Evolutionary conservation across 2,113 vertebrate species (phyloP), one percentile per base, ranked within the genome.

Genomic region (Dendrocopos noguchii): DNA sequence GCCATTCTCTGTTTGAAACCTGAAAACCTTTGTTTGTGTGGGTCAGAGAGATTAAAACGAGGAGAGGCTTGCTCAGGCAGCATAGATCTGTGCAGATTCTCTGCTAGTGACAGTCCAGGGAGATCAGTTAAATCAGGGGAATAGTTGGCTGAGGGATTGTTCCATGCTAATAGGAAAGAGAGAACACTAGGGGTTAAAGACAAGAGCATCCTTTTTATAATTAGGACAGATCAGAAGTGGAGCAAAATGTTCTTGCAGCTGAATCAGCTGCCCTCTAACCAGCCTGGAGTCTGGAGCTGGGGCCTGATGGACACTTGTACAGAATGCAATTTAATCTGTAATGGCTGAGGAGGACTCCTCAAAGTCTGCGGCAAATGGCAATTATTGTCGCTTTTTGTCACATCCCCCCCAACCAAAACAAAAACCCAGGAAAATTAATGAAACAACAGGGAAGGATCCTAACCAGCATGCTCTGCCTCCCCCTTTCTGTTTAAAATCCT

Each of bases 301-400:
- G 91, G 87, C 90, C 92, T 81, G 91, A 95, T 86, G 93, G 96
- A 94, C 95, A 96, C 93, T 93, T 90, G 92, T 75, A 66, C 89
- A 53, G 92, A 97, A 93, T 84, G 94, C 93, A 94, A 95, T 96
- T 95, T 94, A 94, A 94, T 94, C 95, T 84, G 68, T 97, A 96
- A 97, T 94, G 88, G 95, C 91, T 94, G 88, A 96, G 73, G 68
- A 95, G 93, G 93, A 95, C 95, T 95, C 95, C 93, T 91, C 80
- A 76, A 87, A 95, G 94, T 97, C 90, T 96, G 93, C 90, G 1
- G 95, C 92, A 94, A 95, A 97, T 96, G 93, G 92, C 97, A 97
- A 97, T 97, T 97, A 97, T 95, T 94, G 94, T 95, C 91, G 88
- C 75, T 91, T 95, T 96, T 96, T 97, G 93, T 95, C 91, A 87